Percentiles rank a stretch among this genome's conserved stretches.
These are phyloP conservation scores for Paguma larvata DNA, from an alignment of 2,797 vertebrate genomes.

Conservation along the genomic window DNA sequence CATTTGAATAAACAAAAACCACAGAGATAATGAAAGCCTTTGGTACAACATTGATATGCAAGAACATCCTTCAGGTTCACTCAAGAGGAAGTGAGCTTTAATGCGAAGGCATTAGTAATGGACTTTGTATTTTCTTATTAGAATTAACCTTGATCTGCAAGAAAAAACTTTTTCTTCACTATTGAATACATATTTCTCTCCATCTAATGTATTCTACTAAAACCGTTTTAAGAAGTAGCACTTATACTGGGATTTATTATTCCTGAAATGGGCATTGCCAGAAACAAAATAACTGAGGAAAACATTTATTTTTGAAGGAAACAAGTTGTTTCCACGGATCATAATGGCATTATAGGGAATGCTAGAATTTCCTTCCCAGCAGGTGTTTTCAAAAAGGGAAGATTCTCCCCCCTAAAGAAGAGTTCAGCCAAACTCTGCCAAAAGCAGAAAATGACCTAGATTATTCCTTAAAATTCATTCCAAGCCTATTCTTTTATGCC, in stretches of 20 bases:
- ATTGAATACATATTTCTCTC: conserved; percentile 65
- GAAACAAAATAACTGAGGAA: conserved; percentile 69
- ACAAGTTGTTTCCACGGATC: conserved; percentile 50
- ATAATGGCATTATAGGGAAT: conserved; percentile 52
- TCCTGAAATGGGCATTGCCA: conserved; percentile 59
- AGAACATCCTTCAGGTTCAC: conserved; percentile 42
- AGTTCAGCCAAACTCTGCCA: conserved; percentile 52
- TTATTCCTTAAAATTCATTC: conserved; percentile 64
- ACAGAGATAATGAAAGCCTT: conserved; percentile 68
- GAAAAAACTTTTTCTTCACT: conserved; percentile 66
- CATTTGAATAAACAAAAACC: conserved; percentile 70
- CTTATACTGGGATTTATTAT: conserved; percentile 65
- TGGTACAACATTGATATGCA: conserved; percentile 62
- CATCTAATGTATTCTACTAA: conserved; percentile 59
- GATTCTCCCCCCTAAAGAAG: not conserved
- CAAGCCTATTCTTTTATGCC: conserved; percentile 39
- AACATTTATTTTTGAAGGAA: conserved; percentile 73
- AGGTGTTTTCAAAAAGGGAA: conserved; percentile 59
- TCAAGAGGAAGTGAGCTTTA: conserved; percentile 68
- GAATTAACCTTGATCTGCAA: conserved; percentile 77
- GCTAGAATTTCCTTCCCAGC: conserved; percentile 40
- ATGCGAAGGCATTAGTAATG: conserved; percentile 64
- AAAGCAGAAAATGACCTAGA: not conserved
- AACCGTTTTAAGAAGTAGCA: not conserved
- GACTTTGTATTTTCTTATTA: conserved; percentile 77